Evolutionary conservation across 2,888 invertebrate genomes (phyloP), one percentile per base, ranked within the genome.

Genomic region (Linnaemya vulpina): DNA sequence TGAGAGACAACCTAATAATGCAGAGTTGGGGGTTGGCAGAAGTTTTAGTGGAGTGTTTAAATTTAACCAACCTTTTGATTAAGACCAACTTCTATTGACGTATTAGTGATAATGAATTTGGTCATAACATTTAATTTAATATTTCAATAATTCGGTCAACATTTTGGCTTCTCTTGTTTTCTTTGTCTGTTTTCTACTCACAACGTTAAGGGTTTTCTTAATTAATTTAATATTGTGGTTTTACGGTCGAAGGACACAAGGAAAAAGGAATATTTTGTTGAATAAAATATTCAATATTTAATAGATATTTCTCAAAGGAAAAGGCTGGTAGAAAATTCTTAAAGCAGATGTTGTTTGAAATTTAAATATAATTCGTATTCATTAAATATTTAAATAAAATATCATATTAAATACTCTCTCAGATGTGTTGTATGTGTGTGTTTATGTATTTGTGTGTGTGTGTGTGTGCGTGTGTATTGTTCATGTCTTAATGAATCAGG

Each of bases 121-220:
- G 55, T 74, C 55, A 78, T 70, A 70, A 68, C 20, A 68, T 70
- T 78, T 53, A 78, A 62, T 74, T 77, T 77, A 83, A 77, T 73
- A 38, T 20, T 53, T 17, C 43, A 40, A 38, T 25, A 63, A 25
- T 55, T 63, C 49, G 74, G 30, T 62, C n/a, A 43, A 68, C n/a
- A 73, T 46, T 30, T 40, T 62, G 22, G 40, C 0, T 58, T 55
- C 13, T n/a, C 2, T 62, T 8, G 1, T 58, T 46, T 11, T n/a
- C 2, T 62, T 8, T 51, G 17, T 9, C 20, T 43, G 17, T 9
- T 38, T 15, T 49, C 7, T 51, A 40, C 3, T 13, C 13, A 63
- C 2, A n/a, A 40, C 17, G 13, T 38, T 15, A n/a, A 13, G 25
- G 63, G 0, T 53, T 63, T 30, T 65, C 40, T n/a, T 60, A 62